Conservation (phyloP, 2,113 vertebrate species). For the Panthera leo region DNA sequence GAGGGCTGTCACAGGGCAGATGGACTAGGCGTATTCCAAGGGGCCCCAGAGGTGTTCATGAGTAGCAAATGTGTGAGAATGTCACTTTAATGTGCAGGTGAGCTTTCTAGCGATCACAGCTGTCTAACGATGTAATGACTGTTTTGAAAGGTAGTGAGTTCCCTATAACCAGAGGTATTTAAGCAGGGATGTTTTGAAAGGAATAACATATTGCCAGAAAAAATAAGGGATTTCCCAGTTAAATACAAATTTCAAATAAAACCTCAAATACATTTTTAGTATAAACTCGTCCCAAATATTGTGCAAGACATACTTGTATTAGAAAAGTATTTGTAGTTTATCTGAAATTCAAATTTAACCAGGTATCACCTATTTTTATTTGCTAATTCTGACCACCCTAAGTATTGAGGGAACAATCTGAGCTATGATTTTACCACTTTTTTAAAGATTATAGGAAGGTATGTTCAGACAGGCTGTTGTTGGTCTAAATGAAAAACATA, state of each 20-base stretch:
- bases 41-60: background rate
- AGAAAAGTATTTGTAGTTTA: background rate
- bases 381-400: slow-evolving; percentile 15
- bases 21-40: background rate
- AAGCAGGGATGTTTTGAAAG: background rate
- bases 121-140: background rate
- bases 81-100: background rate
- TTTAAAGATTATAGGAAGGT: slow-evolving; percentile 73
- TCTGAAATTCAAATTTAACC: slow-evolving; percentile 20
- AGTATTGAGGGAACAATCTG: background rate
- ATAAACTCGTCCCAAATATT: background rate
- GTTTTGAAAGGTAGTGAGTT: background rate
- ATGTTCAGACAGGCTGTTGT: slow-evolving; percentile 72
- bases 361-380: background rate
- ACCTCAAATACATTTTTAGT: background rate
- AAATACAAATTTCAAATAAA: slow-evolving; percentile 31
- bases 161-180: background rate
- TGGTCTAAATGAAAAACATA: slow-evolving; percentile 84
- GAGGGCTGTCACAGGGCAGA: background rate
- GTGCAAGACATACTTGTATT: background rate
- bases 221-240: background rate
- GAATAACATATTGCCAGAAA: background rate
- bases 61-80: background rate
- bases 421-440: slow-evolving; percentile 22
- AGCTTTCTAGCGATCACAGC: background rate